Base-by-base conservation (phyloP, 2,113 vertebrate species). In the Antigone vipio region DNA sequence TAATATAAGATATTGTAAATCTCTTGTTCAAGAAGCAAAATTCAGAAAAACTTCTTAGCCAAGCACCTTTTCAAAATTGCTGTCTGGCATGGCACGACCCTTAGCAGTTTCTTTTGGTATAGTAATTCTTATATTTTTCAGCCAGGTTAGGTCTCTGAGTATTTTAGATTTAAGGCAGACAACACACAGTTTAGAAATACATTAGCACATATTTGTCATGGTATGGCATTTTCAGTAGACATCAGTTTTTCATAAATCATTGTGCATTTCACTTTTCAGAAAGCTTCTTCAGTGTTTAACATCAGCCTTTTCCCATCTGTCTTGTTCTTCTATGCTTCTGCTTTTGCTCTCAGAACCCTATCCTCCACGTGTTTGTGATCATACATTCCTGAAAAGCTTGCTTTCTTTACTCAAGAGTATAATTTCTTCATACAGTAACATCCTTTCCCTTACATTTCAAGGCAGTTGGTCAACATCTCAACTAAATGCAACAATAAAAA, bases 1-100 rank as follows among this genome's bases (percentile, higher is more conserved):
- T 96, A 96, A 95, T 92, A 93, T 94, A 92, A 97, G 92, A 86
- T 67, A 92, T 32, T 73, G 45, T 92, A 95, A 95, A 91, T 14
- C 44, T 94, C 67, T 91, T 83, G 79, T 32, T 94, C 58, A 85
- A 77, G 89, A 91, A 92, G 50, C 50, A 69, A 76, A 67, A 83
- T 67, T 83, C 55, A 73, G 44, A 64, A 58, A 59, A 79, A 26
- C 10, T 85, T 74, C 66, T 85, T 44, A 67, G 19, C 38, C 38
- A 88, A 93, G 85, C 23, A 55, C 4, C n/a, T 80, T 73, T 77
- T 76, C 44, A 88, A 42, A 92, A 85, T 10, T 83, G 63, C 34
- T 59, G 26, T 80, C 71, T 69, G 53, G 63, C 55, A 77, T 9
- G 62, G 68, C 73, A 80, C 32, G 76, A 76, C 22, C 30, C 56